Conservation (phyloP, 2,797 vertebrate genomes). For the Clangula hyemalis region DNA sequence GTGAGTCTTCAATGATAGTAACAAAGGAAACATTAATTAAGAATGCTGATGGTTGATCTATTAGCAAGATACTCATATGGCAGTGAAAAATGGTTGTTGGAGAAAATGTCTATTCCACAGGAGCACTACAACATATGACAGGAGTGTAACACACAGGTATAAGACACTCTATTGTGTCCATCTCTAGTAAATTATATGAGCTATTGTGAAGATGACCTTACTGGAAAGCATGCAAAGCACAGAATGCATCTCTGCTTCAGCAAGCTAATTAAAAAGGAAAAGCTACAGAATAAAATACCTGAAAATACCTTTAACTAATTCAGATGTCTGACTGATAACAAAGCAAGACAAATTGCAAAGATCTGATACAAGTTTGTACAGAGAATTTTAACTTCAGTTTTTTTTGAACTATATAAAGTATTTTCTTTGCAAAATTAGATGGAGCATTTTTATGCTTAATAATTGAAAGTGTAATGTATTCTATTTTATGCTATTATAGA, state of each 20-base stretch:
- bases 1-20: background rate
- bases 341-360: slow-evolving; percentile 24
- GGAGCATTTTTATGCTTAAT: slow-evolving; percentile 53
- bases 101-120: background rate
- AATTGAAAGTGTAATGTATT: slow-evolving; percentile 42
- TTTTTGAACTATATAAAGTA: background rate
- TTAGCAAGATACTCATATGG: background rate
- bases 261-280: slow-evolving; percentile 34
- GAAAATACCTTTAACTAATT: slow-evolving; percentile 35
- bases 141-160: background rate
- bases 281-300: background rate
- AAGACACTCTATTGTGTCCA: background rate
- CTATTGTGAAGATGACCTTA: background rate
- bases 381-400: background rate
- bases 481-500: slow-evolving; percentile 45
- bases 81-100: background rate
- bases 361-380: background rate
- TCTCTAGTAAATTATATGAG: background rate
- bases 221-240: background rate
- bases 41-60: background rate
- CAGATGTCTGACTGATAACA: slow-evolving; percentile 44
- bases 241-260: background rate
- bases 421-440: slow-evolving; percentile 44
- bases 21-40: background rate
- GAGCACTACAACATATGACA: background rate